Conservation (phyloP, 1,140 invertebrate species). For the Brachionus rotundiformis region DNA sequence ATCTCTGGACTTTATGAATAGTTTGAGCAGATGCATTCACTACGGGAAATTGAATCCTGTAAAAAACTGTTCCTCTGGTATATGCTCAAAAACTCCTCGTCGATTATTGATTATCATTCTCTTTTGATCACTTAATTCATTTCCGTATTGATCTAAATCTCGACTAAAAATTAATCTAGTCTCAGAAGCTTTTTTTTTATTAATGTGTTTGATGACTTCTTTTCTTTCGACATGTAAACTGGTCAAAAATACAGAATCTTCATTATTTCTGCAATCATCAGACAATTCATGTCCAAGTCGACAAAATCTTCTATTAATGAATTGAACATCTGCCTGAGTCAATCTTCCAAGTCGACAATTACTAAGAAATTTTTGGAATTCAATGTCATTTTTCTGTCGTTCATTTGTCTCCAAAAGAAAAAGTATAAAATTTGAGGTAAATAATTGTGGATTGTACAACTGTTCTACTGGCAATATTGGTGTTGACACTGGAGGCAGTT, state of each 20-base stretch:
- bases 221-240: not conserved
- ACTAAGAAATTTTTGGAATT: not conserved
- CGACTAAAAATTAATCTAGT: not conserved
- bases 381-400: not conserved
- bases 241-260: too few species aligned
- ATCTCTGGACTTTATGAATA: conserved; percentile 1
- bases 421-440: not conserved
- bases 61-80: not conserved
- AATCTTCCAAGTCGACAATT: not conserved
- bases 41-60: conserved; percentile 15
- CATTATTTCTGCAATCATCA: too few species aligned
- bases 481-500: not conserved
- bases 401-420: not conserved
- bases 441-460: not conserved
- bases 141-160: not conserved
- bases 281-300: too few species aligned
- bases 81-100: not conserved
- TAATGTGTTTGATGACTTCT: not conserved
- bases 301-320: not conserved
- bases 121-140: not conserved
- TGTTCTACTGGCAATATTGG: not conserved
- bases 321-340: not conserved
- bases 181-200: not conserved
- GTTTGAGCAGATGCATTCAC: not conserved
- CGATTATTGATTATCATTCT: not conserved